Base-by-base conservation (phyloP, 2,888 invertebrate genomes). In the Megastigmus dorsalis region DNA sequence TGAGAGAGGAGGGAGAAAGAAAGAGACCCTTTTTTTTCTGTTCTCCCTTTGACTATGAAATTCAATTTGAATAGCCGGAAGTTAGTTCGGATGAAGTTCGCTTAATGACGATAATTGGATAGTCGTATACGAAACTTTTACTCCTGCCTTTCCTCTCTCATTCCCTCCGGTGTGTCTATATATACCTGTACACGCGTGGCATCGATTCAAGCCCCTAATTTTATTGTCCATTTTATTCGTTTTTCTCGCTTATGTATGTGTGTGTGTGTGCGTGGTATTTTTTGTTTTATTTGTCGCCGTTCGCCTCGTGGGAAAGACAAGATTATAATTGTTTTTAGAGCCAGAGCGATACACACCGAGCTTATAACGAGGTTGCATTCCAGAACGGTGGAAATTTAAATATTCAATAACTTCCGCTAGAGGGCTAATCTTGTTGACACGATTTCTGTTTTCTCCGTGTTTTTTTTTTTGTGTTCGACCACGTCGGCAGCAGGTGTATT, bases 41-140 rank as follows among this genome's bases (percentile, higher is more conserved):
- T 33, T 38, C 57, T 57, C 38, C 38, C 66, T 65, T 67, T 55
- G 41, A 54, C 67, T 72, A 63, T 71, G 67, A 75, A 67, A 71
- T 75, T 75, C 71, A 75, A 75, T 75, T 75, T 62, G 71, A 67
- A 71, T 63, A 52, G 67, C 71, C 75, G 75, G 75, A 75, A 71
- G 67, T 71, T 67, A 36, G 57, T 60, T 52, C 45, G 52, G 48
- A 15, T 18, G 18, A 60, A 60, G 60, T 75, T 66, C 38, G 65
- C 66, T 74, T 70, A 70, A 70, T 75, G 70, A 66, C 66, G 75
- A 75, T 75, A 75, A 75, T 75, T 75, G 75, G 70, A 60, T 70
- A 23, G 50, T 30, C 41, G 63, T 23, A 41, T 26, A 26, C 43
- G 43, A 69, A 74, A 65, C 36, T 69, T 74, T 69, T 63, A 7